phyloP scores from a whole-genome alignment of 2,113 vertebrate species.

The Pteropus alecto region DNA sequence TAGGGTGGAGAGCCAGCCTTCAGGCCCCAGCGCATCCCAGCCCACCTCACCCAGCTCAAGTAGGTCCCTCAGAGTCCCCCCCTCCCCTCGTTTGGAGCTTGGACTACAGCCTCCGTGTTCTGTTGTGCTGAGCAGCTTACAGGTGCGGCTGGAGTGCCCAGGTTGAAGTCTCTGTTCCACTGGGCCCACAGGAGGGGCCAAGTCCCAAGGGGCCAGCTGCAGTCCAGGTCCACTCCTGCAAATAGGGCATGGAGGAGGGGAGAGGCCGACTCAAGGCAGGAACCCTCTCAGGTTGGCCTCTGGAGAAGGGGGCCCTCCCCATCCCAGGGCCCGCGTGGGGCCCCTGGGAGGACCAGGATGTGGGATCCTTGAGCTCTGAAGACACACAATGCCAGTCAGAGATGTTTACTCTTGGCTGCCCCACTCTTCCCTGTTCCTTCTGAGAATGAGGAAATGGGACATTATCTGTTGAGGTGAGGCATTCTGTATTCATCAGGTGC shows the following conservation, averaged over 20 bases:
- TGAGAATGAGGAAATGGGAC: neutral
- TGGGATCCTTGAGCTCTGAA: neutral
- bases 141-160: neutral
- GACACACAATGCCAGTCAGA: neutral
- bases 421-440: neutral
- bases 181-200: neutral
- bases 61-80: fast-evolving
- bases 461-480: fast-evolving
- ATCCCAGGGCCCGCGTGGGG: neutral
- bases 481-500: neutral
- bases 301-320: too few relatives aligned
- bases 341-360: neutral
- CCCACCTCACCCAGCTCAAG: fast-evolving
- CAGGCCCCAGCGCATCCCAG: too few relatives aligned
- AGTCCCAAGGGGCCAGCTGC: neutral
- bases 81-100: fast-evolving
- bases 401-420: neutral
- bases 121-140: neutral
- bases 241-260: too few relatives aligned
- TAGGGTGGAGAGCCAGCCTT: neutral
- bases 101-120: neutral
- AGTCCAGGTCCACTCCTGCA: too few relatives aligned
- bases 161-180: neutral
- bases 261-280: neutral
- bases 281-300: neutral